phyloP scores from a whole-genome alignment of 2,797 vertebrate species.

The Ispidina picta region DNA sequence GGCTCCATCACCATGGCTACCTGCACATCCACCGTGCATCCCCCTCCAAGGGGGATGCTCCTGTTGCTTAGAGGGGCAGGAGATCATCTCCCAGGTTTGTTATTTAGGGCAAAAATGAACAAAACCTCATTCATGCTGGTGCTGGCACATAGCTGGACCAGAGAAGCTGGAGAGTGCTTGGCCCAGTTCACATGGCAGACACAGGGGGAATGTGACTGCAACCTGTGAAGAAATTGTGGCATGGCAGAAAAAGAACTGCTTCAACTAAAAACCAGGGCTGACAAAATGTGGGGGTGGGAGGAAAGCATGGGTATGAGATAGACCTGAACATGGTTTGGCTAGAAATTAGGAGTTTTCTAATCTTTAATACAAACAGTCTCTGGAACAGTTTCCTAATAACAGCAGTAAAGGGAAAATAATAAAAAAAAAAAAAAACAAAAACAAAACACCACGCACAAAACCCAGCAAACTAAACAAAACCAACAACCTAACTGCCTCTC shows the following conservation, averaged over 20 bases:
- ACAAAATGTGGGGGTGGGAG: neutral
- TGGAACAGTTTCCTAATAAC: neutral
- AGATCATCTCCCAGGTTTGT: rapidly evolving
- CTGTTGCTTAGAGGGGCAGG: neutral
- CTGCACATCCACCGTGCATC: neutral
- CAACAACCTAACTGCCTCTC: rapidly evolving
- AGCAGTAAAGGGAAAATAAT: neutral
- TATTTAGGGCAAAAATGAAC: neutral
- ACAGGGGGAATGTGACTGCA: neutral
- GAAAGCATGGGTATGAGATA: neutral
- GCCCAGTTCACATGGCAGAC: neutral
- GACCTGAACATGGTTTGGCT: slow-evolving; percentile 5
- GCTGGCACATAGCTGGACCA: neutral
- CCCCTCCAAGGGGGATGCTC: rapidly evolving
- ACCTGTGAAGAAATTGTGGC: neutral
- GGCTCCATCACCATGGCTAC: slow-evolving; percentile 6
- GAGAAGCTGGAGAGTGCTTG: rapidly evolving
- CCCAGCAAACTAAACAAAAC: neutral
- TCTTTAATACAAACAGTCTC: neutral
- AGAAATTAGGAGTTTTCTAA: neutral
- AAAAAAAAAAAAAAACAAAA: too few species aligned
- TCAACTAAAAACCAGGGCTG: slow-evolving; percentile 4
- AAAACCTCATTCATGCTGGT: neutral
- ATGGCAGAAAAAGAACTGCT: slow-evolving; percentile 42
- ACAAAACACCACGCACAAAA: too few species aligned